Conservation (phyloP, 2,797 vertebrate genomes). For the Petrocephalus schoutedeni region DNA sequence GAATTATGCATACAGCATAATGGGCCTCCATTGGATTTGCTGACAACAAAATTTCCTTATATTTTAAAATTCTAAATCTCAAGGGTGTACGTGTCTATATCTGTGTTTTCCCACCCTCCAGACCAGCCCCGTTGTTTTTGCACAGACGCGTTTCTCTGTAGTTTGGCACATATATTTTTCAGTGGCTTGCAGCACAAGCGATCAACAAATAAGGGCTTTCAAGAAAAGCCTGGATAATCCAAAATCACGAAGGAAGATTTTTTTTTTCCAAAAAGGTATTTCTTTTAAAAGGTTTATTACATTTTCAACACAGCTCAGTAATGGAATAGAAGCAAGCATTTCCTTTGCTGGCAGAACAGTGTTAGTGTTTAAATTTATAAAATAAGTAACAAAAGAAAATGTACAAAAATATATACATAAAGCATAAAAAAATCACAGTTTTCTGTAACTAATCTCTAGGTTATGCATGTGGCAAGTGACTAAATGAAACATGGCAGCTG, state of each 20-base stretch:
- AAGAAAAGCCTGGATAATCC: conserved; percentile 2
- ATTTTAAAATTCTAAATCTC: conserved; percentile 32
- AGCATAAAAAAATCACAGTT: background rate
- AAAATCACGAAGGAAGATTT: background rate
- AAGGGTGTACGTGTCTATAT: conserved; percentile 31
- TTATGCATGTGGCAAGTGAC: background rate
- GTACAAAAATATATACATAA: background rate
- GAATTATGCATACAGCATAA: conserved; percentile 46
- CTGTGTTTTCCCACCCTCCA: conserved; percentile 15
- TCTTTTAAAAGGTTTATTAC: background rate
- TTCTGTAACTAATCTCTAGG: background rate
- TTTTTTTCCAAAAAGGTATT: background rate
- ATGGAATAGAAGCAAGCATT: background rate
- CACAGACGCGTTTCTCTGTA: background rate
- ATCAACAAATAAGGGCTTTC: conserved; percentile 18
- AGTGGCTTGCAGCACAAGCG: conserved; percentile 17
- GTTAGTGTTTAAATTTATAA: background rate
- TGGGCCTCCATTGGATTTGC: conserved; percentile 40
- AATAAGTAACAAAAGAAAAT: background rate
- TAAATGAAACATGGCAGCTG: background rate
- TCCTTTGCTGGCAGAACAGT: background rate
- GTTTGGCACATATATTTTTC: conserved; percentile 1
- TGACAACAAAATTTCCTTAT: conserved; percentile 45
- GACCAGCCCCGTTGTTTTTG: background rate
- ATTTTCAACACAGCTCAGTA: background rate